Conservation (phyloP, 2,113 vertebrate genomes). For the Deroptyus accipitrinus region DNA sequence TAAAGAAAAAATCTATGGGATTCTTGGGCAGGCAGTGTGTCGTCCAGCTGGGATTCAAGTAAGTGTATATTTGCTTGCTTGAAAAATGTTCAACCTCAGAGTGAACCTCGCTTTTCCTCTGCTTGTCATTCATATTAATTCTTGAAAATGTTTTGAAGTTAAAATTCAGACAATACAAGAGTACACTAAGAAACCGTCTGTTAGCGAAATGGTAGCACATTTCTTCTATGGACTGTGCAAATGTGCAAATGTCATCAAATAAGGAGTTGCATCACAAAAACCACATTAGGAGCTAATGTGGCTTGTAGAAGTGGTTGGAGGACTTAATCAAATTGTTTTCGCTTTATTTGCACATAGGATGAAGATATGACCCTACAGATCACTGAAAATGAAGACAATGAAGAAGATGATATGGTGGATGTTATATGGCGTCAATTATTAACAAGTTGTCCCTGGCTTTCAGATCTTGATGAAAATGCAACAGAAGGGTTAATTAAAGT, state of each 20-base stretch:
- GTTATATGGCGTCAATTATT: conserved; percentile 94
- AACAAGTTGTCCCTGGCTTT: conserved; percentile 90
- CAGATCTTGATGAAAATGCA: conserved; percentile 86
- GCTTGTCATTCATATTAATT: not conserved
- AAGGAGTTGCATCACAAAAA: not conserved
- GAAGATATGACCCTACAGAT: conserved; percentile 96
- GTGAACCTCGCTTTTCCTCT: not conserved
- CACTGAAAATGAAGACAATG: conserved; percentile 87
- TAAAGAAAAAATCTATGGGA: conserved; percentile 90
- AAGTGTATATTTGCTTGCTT: conserved; percentile 2
- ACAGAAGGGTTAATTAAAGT: conserved; percentile 92
- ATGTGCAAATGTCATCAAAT: too few species aligned
- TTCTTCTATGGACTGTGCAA: not conserved
- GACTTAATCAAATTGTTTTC: not conserved
- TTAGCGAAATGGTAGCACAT: not conserved
- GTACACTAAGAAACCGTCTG: not conserved
- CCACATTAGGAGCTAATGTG: not conserved
- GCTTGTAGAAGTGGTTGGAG: not conserved
- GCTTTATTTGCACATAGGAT: conserved; percentile 78
- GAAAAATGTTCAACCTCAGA: not conserved
- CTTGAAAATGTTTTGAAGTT: not conserved
- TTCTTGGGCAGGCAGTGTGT: conserved; percentile 96
- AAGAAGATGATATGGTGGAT: conserved; percentile 96
- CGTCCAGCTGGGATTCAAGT: conserved; percentile 97
- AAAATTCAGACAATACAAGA: not conserved